Evolutionary conservation across 2,113 vertebrate genomes (phyloP).

Genomic region (Galbula dea): DNA sequence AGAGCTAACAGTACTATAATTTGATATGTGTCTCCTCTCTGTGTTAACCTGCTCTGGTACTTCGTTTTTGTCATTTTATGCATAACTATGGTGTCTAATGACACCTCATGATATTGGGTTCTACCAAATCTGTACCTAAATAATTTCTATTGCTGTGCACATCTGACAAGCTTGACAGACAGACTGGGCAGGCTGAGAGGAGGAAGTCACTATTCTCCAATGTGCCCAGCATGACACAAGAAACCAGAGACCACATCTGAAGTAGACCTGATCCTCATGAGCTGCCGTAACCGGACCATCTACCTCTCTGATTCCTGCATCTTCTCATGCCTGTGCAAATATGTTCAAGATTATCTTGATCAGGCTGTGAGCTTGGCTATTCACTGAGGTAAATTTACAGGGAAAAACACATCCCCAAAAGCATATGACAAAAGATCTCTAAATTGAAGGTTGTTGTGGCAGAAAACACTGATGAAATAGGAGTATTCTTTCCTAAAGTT

Average conservation of each 20-base stretch:
- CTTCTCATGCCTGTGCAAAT: not conserved
- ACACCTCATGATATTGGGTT: not conserved
- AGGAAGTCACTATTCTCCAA: not conserved
- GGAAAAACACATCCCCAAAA: not conserved
- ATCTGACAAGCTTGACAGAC: not conserved
- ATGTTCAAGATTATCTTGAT: not conserved
- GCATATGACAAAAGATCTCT: not conserved
- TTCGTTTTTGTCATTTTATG: not conserved
- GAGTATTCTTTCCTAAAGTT: not conserved
- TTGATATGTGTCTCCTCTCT: fast-evolving
- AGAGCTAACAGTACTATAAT: not conserved
- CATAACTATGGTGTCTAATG: not conserved
- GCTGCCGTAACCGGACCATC: too few relatives aligned
- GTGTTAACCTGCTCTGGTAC: not conserved
- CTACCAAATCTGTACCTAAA: not conserved
- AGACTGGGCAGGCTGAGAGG: not conserved
- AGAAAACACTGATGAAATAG: not conserved
- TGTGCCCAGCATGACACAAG: fast-evolving
- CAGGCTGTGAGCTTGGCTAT: not conserved
- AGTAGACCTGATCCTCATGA: fast-evolving
- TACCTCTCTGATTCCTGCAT: not conserved
- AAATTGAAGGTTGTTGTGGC: not conserved
- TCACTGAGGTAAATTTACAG: not conserved
- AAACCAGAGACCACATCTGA: not conserved
- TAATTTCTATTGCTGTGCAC: not conserved